Evolutionary conservation across 2,888 invertebrate genomes (phyloP), one percentile per base, ranked within the genome.

Genomic region (Euproctis similis): DNA sequence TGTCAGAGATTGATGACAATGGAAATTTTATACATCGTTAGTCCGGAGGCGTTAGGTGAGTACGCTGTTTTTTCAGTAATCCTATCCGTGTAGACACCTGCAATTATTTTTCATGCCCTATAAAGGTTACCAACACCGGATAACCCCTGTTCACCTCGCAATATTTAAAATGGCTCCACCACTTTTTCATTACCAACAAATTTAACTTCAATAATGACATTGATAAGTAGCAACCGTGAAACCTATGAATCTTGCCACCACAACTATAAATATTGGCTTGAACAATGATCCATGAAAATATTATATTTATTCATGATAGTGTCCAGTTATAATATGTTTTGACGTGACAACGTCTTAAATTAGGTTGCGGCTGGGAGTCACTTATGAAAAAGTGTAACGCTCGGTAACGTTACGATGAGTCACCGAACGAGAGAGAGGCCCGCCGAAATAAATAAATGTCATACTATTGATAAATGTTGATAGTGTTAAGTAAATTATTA

Each of bases 11-110:
- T 84, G 82, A 82, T 82, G 82, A 82, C 81, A 81, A 81, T 82
- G 81, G 80, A 81, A 82, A 80, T 81, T 81, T 82, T 82, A 81
- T 82, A 81, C 82, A 78, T 82, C 82, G 82, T 82, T 82, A 82
- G 81, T 63, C 78, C 71, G 66, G 65, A 43, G 72, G 75, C 67
- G 78, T 77, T 80, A 76, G 74, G 76, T 78, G 76, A 76, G 63
- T 59, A 38, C 63, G 73, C 68, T 75, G 70, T 72, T 78, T 74
- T 77, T 75, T 71, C 69, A 72, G 74, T 75, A 75, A 77, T 76
- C 68, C 74, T 62, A 71, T 62, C 67, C 63, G 57, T 53, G 61
- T 61, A 65, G 61, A 65, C 58, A 66, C 52, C 56, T 48, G 50
- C 64, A 61, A 62, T 65, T 71, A 67, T 69, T 67, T 66, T 62